Evolutionary conservation across 1,140 invertebrate species (phyloP).

Genomic region (Ditylenchus dipsaci): DNA sequence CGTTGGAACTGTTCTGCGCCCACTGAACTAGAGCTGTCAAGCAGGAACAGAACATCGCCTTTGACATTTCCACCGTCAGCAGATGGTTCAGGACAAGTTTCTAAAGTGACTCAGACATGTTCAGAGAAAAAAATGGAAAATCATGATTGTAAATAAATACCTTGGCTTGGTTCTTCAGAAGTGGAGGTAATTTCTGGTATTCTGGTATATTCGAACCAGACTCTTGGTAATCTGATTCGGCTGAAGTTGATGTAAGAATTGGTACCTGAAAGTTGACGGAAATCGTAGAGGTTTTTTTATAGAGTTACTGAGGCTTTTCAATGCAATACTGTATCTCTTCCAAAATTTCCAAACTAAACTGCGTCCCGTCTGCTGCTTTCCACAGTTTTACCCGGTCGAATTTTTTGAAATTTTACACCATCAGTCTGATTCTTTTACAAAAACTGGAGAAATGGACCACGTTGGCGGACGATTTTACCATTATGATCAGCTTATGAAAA

Average conservation of each 20-base stretch:
- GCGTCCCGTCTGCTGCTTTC: no score
- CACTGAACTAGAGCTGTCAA: slow-evolving; percentile 45
- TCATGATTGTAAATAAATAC: not conserved
- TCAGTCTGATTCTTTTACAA: no score
- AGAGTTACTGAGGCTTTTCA: no score
- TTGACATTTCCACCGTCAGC: slow-evolving; percentile 1
- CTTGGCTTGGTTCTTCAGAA: slow-evolving; percentile 7
- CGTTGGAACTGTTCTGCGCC: slow-evolving; percentile 34
- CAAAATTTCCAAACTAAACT: no score
- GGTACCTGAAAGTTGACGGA: no score
- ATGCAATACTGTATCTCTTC: no score
- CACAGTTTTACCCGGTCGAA: no score
- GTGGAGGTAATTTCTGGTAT: slow-evolving; percentile 8
- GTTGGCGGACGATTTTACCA: no score
- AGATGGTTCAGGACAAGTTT: not conserved
- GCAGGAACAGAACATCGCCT: slow-evolving; percentile 46
- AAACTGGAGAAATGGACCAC: no score
- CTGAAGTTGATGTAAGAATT: not conserved
- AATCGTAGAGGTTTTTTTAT: no score
- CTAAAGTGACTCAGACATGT: slow-evolving; percentile 34
- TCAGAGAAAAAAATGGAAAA: slow-evolving; percentile 3
- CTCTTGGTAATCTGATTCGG: slow-evolving; percentile 9
- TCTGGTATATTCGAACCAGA: not conserved
- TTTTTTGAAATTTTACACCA: no score
- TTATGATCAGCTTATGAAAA: no score